Evolutionary conservation across 30 jellyfish, hydroid and myxozoan genomes (phyloP).

Genomic region (Aurelia coerulea): DNA sequence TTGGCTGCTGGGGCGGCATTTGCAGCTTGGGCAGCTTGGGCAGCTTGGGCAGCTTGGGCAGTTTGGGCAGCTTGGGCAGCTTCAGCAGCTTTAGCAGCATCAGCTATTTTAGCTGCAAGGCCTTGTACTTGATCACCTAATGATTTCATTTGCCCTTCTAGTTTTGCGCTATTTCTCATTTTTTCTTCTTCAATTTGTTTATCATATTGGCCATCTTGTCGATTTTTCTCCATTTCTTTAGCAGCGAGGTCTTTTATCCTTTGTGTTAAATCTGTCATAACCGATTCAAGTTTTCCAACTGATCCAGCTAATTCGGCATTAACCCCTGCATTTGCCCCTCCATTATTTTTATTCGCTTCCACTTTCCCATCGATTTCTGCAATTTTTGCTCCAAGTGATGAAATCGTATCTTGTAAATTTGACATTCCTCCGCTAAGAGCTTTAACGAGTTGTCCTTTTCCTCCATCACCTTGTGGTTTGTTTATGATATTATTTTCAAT

Average conservation of each 20-base stretch:
- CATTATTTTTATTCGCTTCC: constrained; percentile 36
- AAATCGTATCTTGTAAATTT: constrained; percentile 53
- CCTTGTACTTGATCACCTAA: constrained; percentile 19
- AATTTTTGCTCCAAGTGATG: constrained; percentile 52
- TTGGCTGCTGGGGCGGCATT: neutral
- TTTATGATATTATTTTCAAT: constrained; percentile 45
- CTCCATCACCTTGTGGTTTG: constrained; percentile 48
- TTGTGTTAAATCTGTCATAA: constrained; percentile 64
- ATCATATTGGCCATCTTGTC: constrained; percentile 7
- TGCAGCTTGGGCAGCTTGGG: constrained; percentile 41
- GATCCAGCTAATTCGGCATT: constrained; percentile 55
- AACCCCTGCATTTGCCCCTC: constrained; percentile 27
- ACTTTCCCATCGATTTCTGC: constrained; percentile 56
- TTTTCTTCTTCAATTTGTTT: constrained; percentile 30
- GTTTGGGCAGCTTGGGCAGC: constrained; percentile 39
- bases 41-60: constrained; percentile 49
- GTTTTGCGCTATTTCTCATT: constrained; percentile 4
- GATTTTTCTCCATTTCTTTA: constrained; percentile 20
- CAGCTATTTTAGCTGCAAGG: constrained; percentile 28
- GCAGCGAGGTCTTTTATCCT: constrained; percentile 67
- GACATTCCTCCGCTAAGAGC: constrained; percentile 57
- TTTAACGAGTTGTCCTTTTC: constrained; percentile 41
- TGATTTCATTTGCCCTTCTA: constrained; percentile 11
- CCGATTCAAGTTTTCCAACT: constrained; percentile 68
- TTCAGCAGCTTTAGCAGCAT: neutral